These are phyloP conservation scores for Sialis fuliginosa DNA, from an alignment of 2,888 invertebrate genomes.

Conservation along the genomic window DNA sequence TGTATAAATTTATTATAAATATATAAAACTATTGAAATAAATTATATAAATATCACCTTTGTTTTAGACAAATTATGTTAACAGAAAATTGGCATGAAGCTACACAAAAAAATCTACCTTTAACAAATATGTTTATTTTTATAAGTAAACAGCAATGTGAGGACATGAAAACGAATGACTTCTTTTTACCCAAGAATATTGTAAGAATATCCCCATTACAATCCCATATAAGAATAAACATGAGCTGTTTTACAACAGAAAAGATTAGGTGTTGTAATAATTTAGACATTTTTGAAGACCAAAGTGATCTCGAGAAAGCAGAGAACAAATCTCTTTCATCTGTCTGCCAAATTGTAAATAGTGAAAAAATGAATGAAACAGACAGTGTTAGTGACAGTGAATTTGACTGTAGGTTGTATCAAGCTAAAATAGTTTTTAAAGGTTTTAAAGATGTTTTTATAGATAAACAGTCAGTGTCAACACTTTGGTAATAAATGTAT, in stretches of 20 bases:
- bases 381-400: conserved; percentile 26
- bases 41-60: conserved; percentile 4
- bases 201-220: conserved; percentile 24
- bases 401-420: conserved; percentile 29
- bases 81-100: conserved; percentile 27
- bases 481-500: conserved; percentile 25
- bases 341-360: not conserved
- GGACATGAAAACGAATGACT: conserved; percentile 21
- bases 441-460: conserved; percentile 38
- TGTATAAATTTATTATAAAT: not conserved
- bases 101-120: conserved; percentile 25
- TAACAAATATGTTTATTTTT: conserved; percentile 32
- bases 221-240: conserved; percentile 24
- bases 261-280: conserved; percentile 18
- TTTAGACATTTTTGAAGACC: conserved; percentile 17
- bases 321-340: not conserved
- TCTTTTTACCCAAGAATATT: conserved; percentile 24
- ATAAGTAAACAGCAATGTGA: conserved; percentile 24
- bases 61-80: conserved; percentile 29
- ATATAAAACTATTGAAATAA: not conserved
- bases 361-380: conserved; percentile 9
- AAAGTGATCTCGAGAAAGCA: conserved; percentile 3
- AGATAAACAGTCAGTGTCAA: conserved; percentile 33
- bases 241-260: conserved; percentile 17
- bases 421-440: conserved; percentile 33